A percentile compares a stretch with the other conserved stretches of the same genome.
phyloP scores from a whole-genome alignment of 2,888 invertebrate species.

The Invenusta paracnida region DNA sequence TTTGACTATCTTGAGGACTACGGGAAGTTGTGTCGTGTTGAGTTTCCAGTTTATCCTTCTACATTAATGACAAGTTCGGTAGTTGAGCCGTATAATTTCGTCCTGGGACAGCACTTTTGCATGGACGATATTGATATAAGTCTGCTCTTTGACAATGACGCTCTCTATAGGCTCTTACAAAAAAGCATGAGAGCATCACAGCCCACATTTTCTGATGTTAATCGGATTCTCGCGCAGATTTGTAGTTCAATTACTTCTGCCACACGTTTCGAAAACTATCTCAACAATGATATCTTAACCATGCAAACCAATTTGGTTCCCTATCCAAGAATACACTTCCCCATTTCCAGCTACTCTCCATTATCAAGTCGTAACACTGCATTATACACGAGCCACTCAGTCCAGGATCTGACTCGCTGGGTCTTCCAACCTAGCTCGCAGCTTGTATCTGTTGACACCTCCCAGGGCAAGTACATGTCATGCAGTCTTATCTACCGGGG shows the following conservation, averaged over 20 bases:
- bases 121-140: slow-evolving; percentile 84
- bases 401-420: background rate
- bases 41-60: slow-evolving; percentile 52
- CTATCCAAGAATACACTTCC: slow-evolving; percentile 41
- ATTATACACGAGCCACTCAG: slow-evolving; percentile 13
- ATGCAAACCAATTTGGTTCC: slow-evolving; percentile 41
- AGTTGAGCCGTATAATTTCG: slow-evolving; percentile 72
- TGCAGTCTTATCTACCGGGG: background rate
- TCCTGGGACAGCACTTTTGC: slow-evolving; percentile 85
- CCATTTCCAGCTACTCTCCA: slow-evolving; percentile 34
- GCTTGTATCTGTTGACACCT: background rate
- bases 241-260: slow-evolving; percentile 36
- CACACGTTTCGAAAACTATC: slow-evolving; percentile 36
- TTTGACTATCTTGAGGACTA: slow-evolving; percentile 68
- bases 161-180: slow-evolving; percentile 46
- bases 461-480: background rate
- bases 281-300: slow-evolving; percentile 13
- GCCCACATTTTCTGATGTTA: slow-evolving; percentile 78
- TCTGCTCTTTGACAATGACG: slow-evolving; percentile 48
- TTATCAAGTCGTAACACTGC: slow-evolving; percentile 34
- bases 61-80: slow-evolving; percentile 49
- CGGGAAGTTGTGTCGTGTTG: slow-evolving; percentile 56
- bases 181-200: slow-evolving; percentile 72
- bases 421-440: background rate
- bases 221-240: slow-evolving; percentile 70